Evolutionary conservation across 2,888 invertebrate species (phyloP).

Genomic region (Meiosimyza platycephala): DNA sequence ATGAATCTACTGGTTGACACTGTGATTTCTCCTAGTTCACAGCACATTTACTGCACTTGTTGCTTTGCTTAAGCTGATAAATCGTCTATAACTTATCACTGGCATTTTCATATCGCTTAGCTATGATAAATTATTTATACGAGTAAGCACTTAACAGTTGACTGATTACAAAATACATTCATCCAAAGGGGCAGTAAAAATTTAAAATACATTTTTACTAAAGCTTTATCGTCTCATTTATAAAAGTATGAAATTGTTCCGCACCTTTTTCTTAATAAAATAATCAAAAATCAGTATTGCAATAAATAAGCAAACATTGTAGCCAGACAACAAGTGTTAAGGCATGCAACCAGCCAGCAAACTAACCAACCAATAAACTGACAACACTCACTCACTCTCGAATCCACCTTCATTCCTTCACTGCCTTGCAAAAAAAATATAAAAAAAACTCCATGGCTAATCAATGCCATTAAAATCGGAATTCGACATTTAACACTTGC

Average conservation of each 20-base stretch:
- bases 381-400: background rate
- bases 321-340: constrained; percentile 13
- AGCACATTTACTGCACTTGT: constrained; percentile 25
- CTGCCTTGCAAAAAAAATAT: no score
- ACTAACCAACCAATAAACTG: background rate
- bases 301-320: constrained; percentile 22
- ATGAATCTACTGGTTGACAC: background rate
- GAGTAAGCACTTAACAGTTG: background rate
- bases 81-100: constrained; percentile 4
- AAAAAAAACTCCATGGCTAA: constrained; percentile 19
- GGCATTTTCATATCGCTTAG: constrained; percentile 20
- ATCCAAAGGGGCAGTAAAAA: no score
- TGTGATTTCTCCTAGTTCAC: background rate
- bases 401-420: background rate
- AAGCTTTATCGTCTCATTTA: no score
- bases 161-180: no score
- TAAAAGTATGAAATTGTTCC: no score
- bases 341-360: background rate
- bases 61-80: constrained; percentile 18
- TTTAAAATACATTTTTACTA: no score
- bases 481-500: constrained; percentile 34
- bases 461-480: constrained; percentile 35
- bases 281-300: constrained; percentile 27
- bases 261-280: constrained; percentile 23
- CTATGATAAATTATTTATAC: constrained; percentile 13